Conservation (phyloP, 2,888 invertebrate genomes). For the Limenitis arthemis region DNA sequence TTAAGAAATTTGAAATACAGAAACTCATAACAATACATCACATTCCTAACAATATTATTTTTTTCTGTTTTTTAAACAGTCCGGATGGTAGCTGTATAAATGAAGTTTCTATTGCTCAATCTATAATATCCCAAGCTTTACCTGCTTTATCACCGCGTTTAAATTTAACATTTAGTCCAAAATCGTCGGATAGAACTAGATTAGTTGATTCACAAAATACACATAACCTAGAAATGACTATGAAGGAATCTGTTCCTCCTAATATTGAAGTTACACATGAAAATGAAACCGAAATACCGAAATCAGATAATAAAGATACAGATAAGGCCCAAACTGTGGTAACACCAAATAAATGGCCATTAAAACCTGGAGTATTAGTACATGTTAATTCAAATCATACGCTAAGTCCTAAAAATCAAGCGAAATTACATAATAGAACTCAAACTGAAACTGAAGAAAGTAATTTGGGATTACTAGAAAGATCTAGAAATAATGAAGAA, state of each 20-base stretch:
- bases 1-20: constrained; percentile 13
- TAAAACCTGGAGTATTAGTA: constrained; percentile 89
- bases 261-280: constrained; percentile 30
- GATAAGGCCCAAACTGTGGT: constrained; percentile 46
- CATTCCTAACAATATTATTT: constrained; percentile 35
- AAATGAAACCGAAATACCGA: constrained; percentile 37
- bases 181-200: constrained; percentile 62
- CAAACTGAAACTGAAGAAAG: constrained; percentile 31
- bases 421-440: constrained; percentile 42
- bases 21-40: constrained; percentile 24
- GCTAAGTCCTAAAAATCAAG: constrained; percentile 70
- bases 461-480: constrained; percentile 59
- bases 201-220: constrained; percentile 49
- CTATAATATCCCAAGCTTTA: constrained; percentile 70
- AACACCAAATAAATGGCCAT: constrained; percentile 84
- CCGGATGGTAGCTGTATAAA: constrained; percentile 69
- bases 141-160: constrained; percentile 63
- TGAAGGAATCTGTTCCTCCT: constrained; percentile 45
- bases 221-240: constrained; percentile 51
- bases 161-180: constrained; percentile 58
- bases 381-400: constrained; percentile 90
- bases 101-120: constrained; percentile 67
- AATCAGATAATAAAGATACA: constrained; percentile 37
- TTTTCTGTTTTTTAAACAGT: constrained; percentile 44
- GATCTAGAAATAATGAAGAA: constrained; percentile 39